Evolutionary conservation across 2,888 invertebrate genomes (phyloP).

Genomic region (Tricholauxania praeusta): DNA sequence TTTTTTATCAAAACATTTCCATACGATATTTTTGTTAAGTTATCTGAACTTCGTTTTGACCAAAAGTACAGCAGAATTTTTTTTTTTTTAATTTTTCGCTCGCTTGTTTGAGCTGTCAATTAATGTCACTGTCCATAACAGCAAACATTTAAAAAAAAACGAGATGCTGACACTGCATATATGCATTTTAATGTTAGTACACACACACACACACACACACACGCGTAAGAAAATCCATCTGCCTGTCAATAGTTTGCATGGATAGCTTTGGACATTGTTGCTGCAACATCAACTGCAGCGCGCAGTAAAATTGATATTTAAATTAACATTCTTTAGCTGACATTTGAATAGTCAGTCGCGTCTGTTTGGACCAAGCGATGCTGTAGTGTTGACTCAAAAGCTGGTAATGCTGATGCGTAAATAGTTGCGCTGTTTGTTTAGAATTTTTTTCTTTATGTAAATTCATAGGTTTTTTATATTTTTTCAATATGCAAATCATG

Average conservation of each 20-base stretch:
- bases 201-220: no score
- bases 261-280: background rate
- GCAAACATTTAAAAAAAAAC: constrained; percentile 9
- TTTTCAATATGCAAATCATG: constrained; percentile 24
- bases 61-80: no score
- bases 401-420: background rate
- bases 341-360: constrained; percentile 25
- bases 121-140: constrained; percentile 34
- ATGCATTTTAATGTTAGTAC: constrained; percentile 4
- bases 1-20: no score
- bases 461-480: constrained; percentile 11
- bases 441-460: constrained; percentile 16
- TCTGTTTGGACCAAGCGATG: background rate
- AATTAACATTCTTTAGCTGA: constrained; percentile 36
- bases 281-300: constrained; percentile 8
- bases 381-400: background rate
- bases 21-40: no score
- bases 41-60: no score
- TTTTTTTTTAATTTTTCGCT: no score
- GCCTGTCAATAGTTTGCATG: background rate
- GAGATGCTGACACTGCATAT: constrained; percentile 36
- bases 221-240: background rate
- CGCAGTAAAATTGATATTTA: constrained; percentile 34
- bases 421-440: constrained; percentile 23
- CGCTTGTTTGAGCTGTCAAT: constrained; percentile 32